Base-by-base conservation (phyloP, 2,888 invertebrate genomes). In the Pristionchus arcanus region DNA sequence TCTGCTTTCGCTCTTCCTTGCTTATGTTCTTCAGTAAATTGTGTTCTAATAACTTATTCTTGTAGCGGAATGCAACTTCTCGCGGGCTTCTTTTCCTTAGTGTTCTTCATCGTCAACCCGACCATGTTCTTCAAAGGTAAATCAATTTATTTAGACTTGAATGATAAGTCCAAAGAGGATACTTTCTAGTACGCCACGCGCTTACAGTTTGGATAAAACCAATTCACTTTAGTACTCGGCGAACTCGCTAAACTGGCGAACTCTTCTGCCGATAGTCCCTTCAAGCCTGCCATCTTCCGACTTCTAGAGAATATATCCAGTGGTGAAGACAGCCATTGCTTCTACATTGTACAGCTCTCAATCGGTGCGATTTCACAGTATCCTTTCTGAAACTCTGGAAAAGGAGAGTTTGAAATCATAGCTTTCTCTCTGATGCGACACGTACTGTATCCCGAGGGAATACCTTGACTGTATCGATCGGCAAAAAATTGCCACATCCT, bases 31-130 rank as follows among this genome's bases (percentile, higher is more conserved):
- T n/a, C n/a, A n/a, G n/a, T n/a, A n/a, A n/a, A n/a, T n/a, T n/a
- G n/a, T n/a, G n/a, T n/a, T 42, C 3, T 49, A 49, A 49, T 49
- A 49, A 9, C 42, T 0, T 13, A 49, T 49, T 49, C 3, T 49
- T 7, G 7, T 2, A 21, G 21, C 74, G 34, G 21, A 53, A 87
- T 87, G 87, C n/a, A 68, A 42, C 71, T 87, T 25, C 87, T 87
- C 53, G 87, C 87, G 0, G 68, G 31, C 2, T 87, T 87, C 53
- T 74, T 87, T 16, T 42, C 87, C 2, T 49, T 87, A 0, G 71
- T 87, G 16, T 87, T 87, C 87, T 42, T 87, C 42, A 19, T 87
- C 71, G n/a, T 87, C 28, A 87, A 87, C 31, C 87, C 87, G 15
- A 42, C 53, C 13, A 87, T 87, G 87, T 53, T 21, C 28, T 63